Base-by-base conservation (phyloP, 2,113 vertebrate species). In the Mesoclemmys tuberculata region DNA sequence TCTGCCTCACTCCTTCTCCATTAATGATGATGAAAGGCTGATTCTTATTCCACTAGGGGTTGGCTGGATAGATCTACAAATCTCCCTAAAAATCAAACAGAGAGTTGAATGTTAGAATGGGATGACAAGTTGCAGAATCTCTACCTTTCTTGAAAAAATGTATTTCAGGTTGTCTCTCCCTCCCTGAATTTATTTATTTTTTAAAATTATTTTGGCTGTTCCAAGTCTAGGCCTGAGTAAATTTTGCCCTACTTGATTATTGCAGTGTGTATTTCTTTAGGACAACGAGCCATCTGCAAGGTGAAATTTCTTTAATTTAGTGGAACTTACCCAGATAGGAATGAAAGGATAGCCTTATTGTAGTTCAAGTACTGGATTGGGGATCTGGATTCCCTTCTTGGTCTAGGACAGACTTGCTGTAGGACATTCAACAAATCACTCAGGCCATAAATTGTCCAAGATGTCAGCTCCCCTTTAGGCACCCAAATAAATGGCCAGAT, bases 11-110 rank as follows among this genome's bases (percentile, higher is more conserved):
- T 91, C 74, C n/a, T 91, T 61, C 46, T 49, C n/a, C 51, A 68
- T 89, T 83, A 81, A 75, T 75, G 1, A 80, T 95, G n/a, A 64
- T 71, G 35, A 91, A 95, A 92, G 84, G 7, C 13, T 93, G 61
- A 56, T 38, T 88, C 68, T 71, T 51, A 77, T 56, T 81, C 87
- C 52, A 44, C 74, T 56, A 88, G 88, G 54, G 46, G 87, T 85
- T 92, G 27, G 26, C 41, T 68, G 90, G 79, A 41, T n/a, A 24
- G 1, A 27, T 21, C 31, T 68, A 18, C 10, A 68, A 80, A 44
- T n/a, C n/a, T n/a, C n/a, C n/a, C n/a, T n/a, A n/a, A n/a, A n/a
- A n/a, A n/a, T n/a, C n/a, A n/a, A n/a, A n/a, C n/a, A n/a, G n/a
- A n/a, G n/a, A n/a, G n/a, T n/a, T n/a, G n/a, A n/a, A n/a, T n/a